Conservation (phyloP, 2,113 vertebrate genomes). For the Apodemus sylvaticus region DNA sequence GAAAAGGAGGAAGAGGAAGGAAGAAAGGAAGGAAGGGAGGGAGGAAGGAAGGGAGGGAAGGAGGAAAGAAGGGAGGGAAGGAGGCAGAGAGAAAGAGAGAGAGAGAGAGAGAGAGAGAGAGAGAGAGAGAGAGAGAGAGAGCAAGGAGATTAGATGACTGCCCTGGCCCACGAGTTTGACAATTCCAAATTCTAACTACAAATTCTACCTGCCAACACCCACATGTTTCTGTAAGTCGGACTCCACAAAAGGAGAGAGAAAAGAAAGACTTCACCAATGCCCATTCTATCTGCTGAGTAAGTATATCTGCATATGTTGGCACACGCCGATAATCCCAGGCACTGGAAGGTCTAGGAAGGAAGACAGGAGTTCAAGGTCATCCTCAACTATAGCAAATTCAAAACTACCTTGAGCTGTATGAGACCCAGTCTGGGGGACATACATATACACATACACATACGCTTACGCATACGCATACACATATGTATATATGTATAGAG, state of each 20-base stretch:
- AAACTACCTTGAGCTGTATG: background rate
- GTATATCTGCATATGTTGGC: background rate
- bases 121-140: no score
- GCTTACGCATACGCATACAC: no score
- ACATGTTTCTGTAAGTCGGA: background rate
- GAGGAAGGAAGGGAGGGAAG: background rate
- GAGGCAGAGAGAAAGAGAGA: no score
- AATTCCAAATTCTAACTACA: background rate
- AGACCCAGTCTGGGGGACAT: background rate
- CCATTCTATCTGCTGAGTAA: background rate
- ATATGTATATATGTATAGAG: no score
- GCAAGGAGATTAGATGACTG: background rate
- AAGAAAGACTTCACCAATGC: background rate
- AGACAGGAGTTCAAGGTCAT: background rate
- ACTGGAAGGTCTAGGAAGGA: background rate
- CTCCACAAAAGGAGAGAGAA: background rate
- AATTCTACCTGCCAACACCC: background rate
- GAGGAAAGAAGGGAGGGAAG: accelerated
- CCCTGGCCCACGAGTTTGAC: background rate
- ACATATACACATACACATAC: no score
- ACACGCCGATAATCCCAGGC: background rate
- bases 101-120: no score
- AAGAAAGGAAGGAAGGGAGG: no score
- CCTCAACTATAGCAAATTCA: background rate
- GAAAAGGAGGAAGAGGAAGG: no score